A percentile compares a stretch with the other conserved stretches of the same genome.
These are phyloP conservation scores for Allygus modestus DNA, from an alignment of 2,888 invertebrate genomes.

Conservation along the genomic window DNA sequence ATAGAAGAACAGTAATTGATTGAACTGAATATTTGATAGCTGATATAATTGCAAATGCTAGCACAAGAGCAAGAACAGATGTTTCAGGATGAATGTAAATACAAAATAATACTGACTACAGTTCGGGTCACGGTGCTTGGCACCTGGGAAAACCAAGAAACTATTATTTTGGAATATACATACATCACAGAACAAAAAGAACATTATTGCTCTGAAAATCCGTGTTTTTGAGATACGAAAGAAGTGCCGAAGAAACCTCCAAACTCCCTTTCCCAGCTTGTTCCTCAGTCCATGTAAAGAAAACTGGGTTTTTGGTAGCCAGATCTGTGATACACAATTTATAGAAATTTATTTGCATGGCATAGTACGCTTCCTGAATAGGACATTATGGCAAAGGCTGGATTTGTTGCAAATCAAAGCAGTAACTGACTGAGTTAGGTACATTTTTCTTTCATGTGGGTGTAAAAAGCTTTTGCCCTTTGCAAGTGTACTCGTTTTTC, in stretches of 20 bases:
- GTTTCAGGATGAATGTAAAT: no score
- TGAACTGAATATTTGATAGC: no score
- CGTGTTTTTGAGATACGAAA: constrained; percentile 65
- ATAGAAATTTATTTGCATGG: constrained; percentile 71
- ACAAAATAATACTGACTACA: no score
- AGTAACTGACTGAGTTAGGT: constrained; percentile 63
- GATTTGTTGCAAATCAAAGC: constrained; percentile 72
- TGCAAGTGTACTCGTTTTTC: constrained; percentile 32
- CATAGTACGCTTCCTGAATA: constrained; percentile 72
- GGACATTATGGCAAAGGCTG: constrained; percentile 68
- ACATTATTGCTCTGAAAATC: constrained; percentile 27
- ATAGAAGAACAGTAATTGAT: no score
- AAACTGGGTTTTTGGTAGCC: constrained; percentile 12
- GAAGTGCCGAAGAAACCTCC: constrained; percentile 71
- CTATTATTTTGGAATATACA: constrained; percentile 71
- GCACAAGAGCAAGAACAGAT: no score
- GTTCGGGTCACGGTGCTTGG: no score
- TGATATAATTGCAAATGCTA: no score
- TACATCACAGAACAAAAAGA: constrained; percentile 59
- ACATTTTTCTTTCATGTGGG: background rate
- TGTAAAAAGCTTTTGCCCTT: constrained; percentile 52
- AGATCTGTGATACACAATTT: constrained; percentile 72
- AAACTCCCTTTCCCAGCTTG: constrained; percentile 70
- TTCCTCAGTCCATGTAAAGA: constrained; percentile 72
- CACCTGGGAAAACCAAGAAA: no score